These are phyloP conservation scores for Cepaea hortensis DNA, from an alignment of 2,888 invertebrate genomes.

Conservation along the genomic window DNA sequence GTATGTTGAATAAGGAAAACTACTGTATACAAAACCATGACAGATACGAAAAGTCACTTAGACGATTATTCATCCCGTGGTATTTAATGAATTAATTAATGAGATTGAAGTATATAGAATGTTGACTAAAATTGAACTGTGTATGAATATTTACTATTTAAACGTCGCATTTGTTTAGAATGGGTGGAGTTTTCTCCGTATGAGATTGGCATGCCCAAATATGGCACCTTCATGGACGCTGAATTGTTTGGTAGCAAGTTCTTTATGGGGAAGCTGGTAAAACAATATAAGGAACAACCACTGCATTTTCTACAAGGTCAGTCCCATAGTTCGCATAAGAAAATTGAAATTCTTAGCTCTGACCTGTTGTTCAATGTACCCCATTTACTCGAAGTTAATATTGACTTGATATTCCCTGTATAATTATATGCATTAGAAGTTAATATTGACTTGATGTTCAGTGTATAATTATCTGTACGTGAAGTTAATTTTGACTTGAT, in stretches of 20 bases:
- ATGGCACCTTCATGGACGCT: constrained; percentile 77
- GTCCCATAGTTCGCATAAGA: neutral
- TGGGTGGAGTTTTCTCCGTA: constrained; percentile 78
- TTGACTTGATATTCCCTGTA: no score
- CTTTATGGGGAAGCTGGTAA: constrained; percentile 74
- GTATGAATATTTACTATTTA: no score
- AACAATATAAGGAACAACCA: constrained; percentile 75
- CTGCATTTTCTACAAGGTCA: constrained; percentile 77
- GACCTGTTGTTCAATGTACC: no score
- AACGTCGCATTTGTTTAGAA: constrained; percentile 66
- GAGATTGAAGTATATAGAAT: neutral
- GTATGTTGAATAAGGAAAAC: no score
- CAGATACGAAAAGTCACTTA: neutral
- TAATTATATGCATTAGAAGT: no score
- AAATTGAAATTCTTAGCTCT: no score
- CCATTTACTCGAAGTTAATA: no score
- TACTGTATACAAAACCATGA: no score
- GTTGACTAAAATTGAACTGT: no score
- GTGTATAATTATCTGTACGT: no score
- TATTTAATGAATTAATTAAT: neutral
- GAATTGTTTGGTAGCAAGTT: constrained; percentile 76
- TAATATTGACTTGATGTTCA: no score
- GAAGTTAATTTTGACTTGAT: no score
- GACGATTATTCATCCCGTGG: neutral
- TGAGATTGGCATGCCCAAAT: constrained; percentile 78